These are phyloP conservation scores for Tetheella fluctuosa DNA, from an alignment of 2,888 invertebrate genomes.

Conservation along the genomic window DNA sequence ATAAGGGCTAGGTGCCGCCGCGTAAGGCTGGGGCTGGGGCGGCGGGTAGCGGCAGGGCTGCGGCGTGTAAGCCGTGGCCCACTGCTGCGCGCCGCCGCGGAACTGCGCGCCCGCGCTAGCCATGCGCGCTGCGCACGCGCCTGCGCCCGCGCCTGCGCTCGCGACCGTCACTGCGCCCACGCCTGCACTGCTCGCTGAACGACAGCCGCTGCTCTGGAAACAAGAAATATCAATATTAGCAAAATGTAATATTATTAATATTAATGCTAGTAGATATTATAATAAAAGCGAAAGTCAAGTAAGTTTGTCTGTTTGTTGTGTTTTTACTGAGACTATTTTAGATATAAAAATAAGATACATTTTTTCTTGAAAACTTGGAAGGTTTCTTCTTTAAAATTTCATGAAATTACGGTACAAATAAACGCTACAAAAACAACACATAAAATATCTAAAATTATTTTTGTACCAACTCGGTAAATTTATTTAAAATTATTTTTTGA, in stretches of 20 bases:
- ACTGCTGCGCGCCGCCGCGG: conserved; percentile 82
- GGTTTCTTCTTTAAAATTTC: too few species aligned
- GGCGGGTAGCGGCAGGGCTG: conserved; percentile 82
- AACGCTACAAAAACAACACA: too few species aligned
- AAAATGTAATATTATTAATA: conserved; percentile 16
- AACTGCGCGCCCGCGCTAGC: conserved; percentile 81
- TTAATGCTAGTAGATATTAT: too few species aligned
- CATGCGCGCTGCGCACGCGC: conserved; percentile 83
- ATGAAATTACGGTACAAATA: too few species aligned
- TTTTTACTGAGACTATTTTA: too few species aligned
- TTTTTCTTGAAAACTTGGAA: too few species aligned
- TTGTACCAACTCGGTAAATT: too few species aligned
- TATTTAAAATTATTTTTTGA: too few species aligned
- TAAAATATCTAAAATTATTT: too few species aligned
- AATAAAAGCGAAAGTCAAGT: too few species aligned
- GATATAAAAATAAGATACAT: too few species aligned
- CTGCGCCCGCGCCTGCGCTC: conserved; percentile 77
- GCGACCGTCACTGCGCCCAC: conserved; percentile 81
- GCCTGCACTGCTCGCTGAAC: conserved; percentile 70
- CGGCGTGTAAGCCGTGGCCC: conserved; percentile 79
- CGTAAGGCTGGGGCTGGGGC: conserved; percentile 77
- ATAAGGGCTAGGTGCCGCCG: conserved; percentile 73
- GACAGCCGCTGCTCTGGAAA: conserved; percentile 77
- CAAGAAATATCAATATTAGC: conserved; percentile 26
- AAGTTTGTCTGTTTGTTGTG: too few species aligned